Evolutionary conservation across 2,888 invertebrate species (phyloP), one percentile per base, ranked within the genome.

Genomic region (Lapara coniferarum): DNA sequence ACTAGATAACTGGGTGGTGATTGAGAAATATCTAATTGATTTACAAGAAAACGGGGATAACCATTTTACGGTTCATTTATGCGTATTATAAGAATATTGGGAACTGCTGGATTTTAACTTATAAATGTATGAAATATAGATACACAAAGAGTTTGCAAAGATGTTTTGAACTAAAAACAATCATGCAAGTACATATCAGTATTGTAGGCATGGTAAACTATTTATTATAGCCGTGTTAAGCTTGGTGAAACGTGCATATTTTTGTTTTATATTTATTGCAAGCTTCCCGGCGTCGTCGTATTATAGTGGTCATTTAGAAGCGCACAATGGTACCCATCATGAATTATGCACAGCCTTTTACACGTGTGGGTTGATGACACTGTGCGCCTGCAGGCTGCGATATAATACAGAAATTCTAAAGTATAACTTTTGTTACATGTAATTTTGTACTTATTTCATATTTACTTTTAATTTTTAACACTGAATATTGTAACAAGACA

Each of bases 301-400:
- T 79, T 78, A 76, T 76, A 73, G 72, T 73, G 72, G 76, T 78
- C 77, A 79, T 78, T 78, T 77, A 75, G 76, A 77, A 78, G 75
- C 76, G 75, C 79, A 89, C 88, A 88, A 89, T 86, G 83, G 84
- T 75, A 72, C 68, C 66, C 77, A 72, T 71, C 80, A 89, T 90
- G 89, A 89, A 90, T 89, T 86, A 90, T 89, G 89, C 89, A 89
- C 85, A 78, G 81, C 81, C 82, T 84, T 82, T 80, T 74, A 74
- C 69, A 66, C 73, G 68, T 79, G 77, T 82, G 81, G 90, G 89
- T 90, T 89, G 85, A 86, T 89, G 90, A 90, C 90, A 82, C 81
- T 72, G 75, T 69, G 71, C 73, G 44, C 71, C 67, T 72, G 73
- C 77, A 75, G 73, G 74, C 73, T 70, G 77, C 77, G 67, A 71